Base-by-base conservation (phyloP, 2,888 invertebrate species). In the Penaeus monodon region DNA sequence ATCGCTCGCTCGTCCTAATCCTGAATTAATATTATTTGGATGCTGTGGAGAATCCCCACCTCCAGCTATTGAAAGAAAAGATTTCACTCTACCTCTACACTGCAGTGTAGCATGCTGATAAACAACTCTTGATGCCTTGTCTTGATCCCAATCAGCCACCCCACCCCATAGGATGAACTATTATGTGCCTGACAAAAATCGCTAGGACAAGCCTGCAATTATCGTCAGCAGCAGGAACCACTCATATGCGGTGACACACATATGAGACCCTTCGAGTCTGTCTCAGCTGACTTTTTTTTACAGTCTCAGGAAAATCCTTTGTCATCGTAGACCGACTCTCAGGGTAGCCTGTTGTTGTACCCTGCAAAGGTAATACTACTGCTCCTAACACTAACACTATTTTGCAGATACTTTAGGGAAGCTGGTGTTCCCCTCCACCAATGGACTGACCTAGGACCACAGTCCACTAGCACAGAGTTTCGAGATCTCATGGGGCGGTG, bases 381-480 rank as follows among this genome's bases (percentile, higher is more conserved):
- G 3, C n/a, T 20, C 10, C 64, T 17, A 57, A 17, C 24, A 79
- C 64, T 10, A 20, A n/a, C 27, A 44, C 1, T 3, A 27, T 79
- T 79, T 29, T 79, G 78, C 63, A 0, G 57, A 1, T 79, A 79
- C 78, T 79, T 78, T 22, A 8, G 27, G 20, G 57, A 79, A 27
- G 57, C n/a, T 44, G 57, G n/a, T 79, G 78, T 79, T n/a, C 78
- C n/a, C 38, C 77, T 38, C 20, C 33, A 57, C 0, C 12, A 0
- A 57, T 8, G 8, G 49, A 17, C 14, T 14, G 49, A 12, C 49
- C 8, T 12, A n/a, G 17, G 44, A 20, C 49, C 33, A 24, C 29
- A 22, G 44, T 44, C 4, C 76, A 38, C 79, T 33, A 64, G 64
- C 79, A 49, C 10, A n/a, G 79, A 79, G 79, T 64, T 79, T 57